Base-by-base conservation (phyloP, 2,797 vertebrate species). In the Pteropus rufus region DNA sequence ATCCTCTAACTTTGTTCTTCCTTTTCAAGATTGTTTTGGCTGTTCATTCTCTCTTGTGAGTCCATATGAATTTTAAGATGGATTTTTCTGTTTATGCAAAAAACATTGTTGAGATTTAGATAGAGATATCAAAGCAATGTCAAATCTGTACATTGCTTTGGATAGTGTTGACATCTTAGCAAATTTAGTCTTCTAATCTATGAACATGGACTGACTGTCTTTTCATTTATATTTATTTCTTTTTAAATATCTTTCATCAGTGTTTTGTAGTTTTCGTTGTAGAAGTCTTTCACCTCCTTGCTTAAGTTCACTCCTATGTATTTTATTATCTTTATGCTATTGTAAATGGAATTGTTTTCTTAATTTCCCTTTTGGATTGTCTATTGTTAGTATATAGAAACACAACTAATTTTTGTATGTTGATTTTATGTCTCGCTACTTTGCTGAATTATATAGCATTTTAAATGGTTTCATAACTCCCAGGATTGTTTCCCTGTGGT, bases 401-500 rank as follows among this genome's bases (percentile, higher is more conserved):
- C 52, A 31, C 39, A 85, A 6, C 26, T 41, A 39, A 36, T 26
- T 72, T 70, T 54, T 24, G 21, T 76, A 60, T 76, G 29, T 86
- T 79, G 39, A 24, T 81, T 86, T 75, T 83, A 58, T 80, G 26
- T 83, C 29, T n/a, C 90, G 23, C 73, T 73, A 24, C 24, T 82
- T 77, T 41, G 23, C 12, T 81, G 56, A 85, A 34, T 54, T 73
- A 34, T 4, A 44, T 11, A 54, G 76, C 4, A 2, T 83, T 92
- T 62, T 75, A 88, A 46, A 49, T 80, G 65, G n/a, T 73, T 60
- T 34, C 6, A 0, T 95, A 95, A 97, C 60, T 62, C 67, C 18
- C 31, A 36, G 58, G 29, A 26, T 96, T 41, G 96, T 96, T 95
- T 96, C 91, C 86, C 54, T 62, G 44, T 95, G 34, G 73, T 93